Evolutionary conservation across 2,113 vertebrate species (phyloP).

Genomic region (Barbus barbus): DNA sequence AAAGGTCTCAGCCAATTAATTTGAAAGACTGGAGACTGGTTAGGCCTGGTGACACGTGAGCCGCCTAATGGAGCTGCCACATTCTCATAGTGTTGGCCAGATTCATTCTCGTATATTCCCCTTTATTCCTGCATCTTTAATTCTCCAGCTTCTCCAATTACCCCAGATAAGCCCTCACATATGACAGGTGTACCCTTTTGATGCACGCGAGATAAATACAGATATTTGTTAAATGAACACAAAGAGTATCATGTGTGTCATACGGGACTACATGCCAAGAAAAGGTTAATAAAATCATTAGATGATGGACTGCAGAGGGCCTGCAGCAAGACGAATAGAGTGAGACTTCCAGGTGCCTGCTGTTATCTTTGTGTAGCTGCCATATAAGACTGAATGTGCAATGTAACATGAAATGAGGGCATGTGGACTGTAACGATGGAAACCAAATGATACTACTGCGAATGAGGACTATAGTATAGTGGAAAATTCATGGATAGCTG

Average conservation of each 20-base stretch:
- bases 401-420: slow-evolving; percentile 21
- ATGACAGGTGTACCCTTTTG: not conserved
- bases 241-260: slow-evolving; percentile 3
- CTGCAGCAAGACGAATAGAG: slow-evolving; percentile 42
- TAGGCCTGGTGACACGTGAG: not conserved
- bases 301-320: slow-evolving; percentile 51
- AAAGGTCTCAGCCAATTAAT: slow-evolving; percentile 18
- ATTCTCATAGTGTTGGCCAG: not conserved
- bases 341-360: slow-evolving; percentile 28
- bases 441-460: not conserved
- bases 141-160: slow-evolving; percentile 58
- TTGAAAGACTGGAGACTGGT: not conserved
- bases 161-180: slow-evolving; percentile 18
- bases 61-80: not conserved
- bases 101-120: not conserved
- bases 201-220: slow-evolving; percentile 14
- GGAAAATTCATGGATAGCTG: not conserved
- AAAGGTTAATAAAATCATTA: slow-evolving; percentile 53
- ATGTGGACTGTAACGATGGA: not conserved
- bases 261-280: slow-evolving; percentile 43
- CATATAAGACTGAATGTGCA: not conserved
- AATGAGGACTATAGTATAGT: not conserved
- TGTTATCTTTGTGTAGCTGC: slow-evolving; percentile 6
- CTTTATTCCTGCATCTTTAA: slow-evolving; percentile 45
- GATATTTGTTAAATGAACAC: slow-evolving; percentile 13